These are phyloP conservation scores for Perca fluviatilis DNA, from an alignment of 2,113 vertebrate species.

Conservation along the genomic window DNA sequence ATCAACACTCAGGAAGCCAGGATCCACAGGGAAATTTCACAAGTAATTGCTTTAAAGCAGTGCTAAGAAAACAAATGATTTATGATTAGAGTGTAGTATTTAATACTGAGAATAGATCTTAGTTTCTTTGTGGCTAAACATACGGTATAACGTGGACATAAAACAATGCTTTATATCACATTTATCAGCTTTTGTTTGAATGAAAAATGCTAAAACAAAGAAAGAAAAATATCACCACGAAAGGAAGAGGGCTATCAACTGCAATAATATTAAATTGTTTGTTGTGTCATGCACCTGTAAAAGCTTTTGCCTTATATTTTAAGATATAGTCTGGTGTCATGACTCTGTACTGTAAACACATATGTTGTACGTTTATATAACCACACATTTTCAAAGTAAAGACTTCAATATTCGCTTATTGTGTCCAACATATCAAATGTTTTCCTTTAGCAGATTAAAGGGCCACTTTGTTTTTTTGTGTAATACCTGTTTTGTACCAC, in stretches of 20 bases:
- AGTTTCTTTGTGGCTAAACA: background rate
- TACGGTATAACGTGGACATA: background rate
- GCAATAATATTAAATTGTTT: background rate
- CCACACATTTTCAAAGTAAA: slow-evolving; percentile 29
- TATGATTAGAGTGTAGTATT: background rate
- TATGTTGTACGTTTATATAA: slow-evolving; percentile 43
- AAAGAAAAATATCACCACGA: background rate
- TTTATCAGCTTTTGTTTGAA: background rate
- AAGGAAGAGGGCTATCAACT: background rate
- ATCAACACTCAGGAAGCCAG: slow-evolving; percentile 95
- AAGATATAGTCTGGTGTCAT: background rate
- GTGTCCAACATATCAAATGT: background rate
- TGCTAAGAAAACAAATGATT: slow-evolving; percentile 48
- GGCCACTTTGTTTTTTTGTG: background rate
- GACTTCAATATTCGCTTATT: background rate
- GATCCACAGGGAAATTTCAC: slow-evolving; percentile 95
- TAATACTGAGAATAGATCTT: background rate
- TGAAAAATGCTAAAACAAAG: background rate
- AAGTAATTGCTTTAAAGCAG: slow-evolving; percentile 89
- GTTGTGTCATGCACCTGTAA: background rate
- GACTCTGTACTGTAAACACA: background rate
- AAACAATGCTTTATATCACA: slow-evolving; percentile 5
- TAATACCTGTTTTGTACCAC: slow-evolving; percentile 40
- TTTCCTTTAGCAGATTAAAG: background rate
- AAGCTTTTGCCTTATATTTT: slow-evolving; percentile 34